Conservation (phyloP, 2,888 invertebrate genomes). For the Siphonodentalium dalli region DNA sequence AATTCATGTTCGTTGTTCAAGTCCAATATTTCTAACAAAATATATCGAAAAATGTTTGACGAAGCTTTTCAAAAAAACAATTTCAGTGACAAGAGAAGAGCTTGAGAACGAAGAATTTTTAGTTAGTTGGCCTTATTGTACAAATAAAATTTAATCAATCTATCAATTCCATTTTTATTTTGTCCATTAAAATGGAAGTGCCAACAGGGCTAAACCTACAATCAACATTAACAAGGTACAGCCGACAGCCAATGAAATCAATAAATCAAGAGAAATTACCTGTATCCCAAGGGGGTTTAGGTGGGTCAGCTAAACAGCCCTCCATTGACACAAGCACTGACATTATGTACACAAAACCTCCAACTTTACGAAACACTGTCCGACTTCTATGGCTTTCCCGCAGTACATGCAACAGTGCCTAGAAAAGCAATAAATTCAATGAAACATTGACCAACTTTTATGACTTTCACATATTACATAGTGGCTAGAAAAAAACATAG, state of each 20-base stretch:
- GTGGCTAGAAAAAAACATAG: too few relatives aligned
- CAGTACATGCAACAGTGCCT: conserved; percentile 83
- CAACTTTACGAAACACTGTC: conserved; percentile 95
- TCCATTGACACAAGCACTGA: conserved; percentile 93
- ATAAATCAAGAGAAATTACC: conserved; percentile 39
- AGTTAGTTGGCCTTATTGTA: background rate
- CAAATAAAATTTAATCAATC: too few relatives aligned
- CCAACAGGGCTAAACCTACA: too few relatives aligned
- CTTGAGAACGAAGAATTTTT: too few relatives aligned
- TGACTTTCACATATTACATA: too few relatives aligned
- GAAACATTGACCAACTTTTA: too few relatives aligned
- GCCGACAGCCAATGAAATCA: too few relatives aligned
- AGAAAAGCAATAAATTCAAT: conserved; percentile 37
- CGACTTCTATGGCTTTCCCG: conserved; percentile 95
- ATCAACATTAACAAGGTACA: background rate
- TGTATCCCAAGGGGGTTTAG: conserved; percentile 68
- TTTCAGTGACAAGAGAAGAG: too few relatives aligned
- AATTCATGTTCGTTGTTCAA: too few relatives aligned
- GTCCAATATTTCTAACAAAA: too few relatives aligned
- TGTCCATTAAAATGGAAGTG: background rate
- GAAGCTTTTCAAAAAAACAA: too few relatives aligned
- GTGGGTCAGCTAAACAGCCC: conserved; percentile 69
- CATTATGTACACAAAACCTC: conserved; percentile 97
- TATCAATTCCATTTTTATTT: background rate
- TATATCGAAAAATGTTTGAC: too few relatives aligned